Evolutionary conservation across 1,140 invertebrate genomes (phyloP), one percentile per base, ranked within the genome.

Genomic region (Zaprionus camerounensis): DNA sequence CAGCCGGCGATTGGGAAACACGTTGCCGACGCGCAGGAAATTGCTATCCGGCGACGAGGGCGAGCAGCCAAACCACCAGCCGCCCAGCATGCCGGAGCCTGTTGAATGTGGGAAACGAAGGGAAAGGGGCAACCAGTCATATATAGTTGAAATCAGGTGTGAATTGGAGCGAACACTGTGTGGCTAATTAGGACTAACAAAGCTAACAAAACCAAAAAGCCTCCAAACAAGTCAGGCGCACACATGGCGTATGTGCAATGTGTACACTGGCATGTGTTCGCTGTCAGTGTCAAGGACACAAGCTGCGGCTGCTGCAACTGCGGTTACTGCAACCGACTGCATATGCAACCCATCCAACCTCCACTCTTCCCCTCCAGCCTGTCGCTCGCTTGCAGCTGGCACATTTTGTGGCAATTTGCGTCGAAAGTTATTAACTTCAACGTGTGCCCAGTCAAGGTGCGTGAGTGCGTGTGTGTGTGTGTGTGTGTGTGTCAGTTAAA

Each of bases 1-100:
- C 24, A 98, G 94, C 38, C 97, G 95, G 56, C 97, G 95, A 91
- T 96, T 97, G 20, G 97, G 95, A 91, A 97, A 97, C 76, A 92
- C 92, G 84, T 96, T 97, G 44, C 95, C 95, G 3, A 98, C 97
- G 49, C 96, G 95, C 84, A 98, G 94, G 93, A 97, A 97, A 93
- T 98, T 98, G 88, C 96, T 96, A 90, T 98, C 97, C 22, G 96
- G 96, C 31, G 96, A 96, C 22, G 96, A 96, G 0, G 96, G 95
- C 2, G 96, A 95, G 75, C 94, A 94, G 67, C 95, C 95, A 76
- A 95, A 95, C 95, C 95, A 97, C 95, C 96, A 97, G 66, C 95
- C 94, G 38, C 95, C 96, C 72, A 97, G 93, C 84, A 96, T 94
- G 65, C 95, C 95, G 90, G 93, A 93, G 77, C 94, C 94, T 94